phyloP scores from a whole-genome alignment of 2,888 invertebrate genomes.

The Rotaria socialis region DNA sequence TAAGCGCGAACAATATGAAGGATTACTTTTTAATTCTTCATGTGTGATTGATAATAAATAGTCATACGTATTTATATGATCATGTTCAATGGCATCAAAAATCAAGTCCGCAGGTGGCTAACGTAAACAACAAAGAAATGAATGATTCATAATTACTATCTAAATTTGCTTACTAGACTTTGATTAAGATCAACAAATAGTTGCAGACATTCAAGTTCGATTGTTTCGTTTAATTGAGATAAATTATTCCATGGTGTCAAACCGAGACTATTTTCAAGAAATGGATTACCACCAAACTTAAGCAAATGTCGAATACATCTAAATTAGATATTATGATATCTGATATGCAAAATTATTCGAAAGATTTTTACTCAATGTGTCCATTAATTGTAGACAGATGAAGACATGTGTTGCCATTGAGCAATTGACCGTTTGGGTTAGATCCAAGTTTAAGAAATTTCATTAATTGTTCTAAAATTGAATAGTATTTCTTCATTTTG shows the following conservation, averaged over 20 bases:
- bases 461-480: not conserved
- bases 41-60: not conserved
- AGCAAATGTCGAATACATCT: slow-evolving; percentile 30
- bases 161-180: not conserved
- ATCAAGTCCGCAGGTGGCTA: not conserved
- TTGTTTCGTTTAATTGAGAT: not conserved
- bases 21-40: not conserved
- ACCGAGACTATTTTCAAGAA: slow-evolving; percentile 7
- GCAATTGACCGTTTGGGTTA: not conserved
- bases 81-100: not conserved
- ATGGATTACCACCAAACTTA: not conserved
- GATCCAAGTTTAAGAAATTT: slow-evolving; percentile 28
- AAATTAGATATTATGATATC: not conserved
- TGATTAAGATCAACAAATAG: not conserved
- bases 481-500: too few species aligned
- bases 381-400: not conserved
- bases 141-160: too few species aligned
- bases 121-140: not conserved
- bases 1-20: not conserved
- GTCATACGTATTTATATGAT: not conserved
- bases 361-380: not conserved
- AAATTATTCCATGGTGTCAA: slow-evolving; percentile 2
- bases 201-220: slow-evolving; percentile 17
- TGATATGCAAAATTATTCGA: not conserved
- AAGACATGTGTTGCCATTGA: not conserved